Evolutionary conservation across 2,113 vertebrate species (phyloP).

Genomic region (Embiotoca jacksoni): DNA sequence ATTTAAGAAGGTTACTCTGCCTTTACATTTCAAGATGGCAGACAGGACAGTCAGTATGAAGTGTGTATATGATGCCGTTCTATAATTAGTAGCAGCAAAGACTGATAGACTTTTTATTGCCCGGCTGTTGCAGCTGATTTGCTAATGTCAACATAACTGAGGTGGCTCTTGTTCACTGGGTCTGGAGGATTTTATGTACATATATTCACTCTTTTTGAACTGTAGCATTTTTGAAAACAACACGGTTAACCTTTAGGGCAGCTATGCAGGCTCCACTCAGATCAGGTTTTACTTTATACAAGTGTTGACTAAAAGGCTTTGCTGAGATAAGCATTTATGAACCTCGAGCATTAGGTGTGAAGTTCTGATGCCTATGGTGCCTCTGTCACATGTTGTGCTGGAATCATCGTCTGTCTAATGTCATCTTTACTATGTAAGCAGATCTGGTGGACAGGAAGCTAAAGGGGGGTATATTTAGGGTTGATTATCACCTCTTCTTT

Average conservation of each 20-base stretch:
- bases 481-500: slow-evolving; percentile 67
- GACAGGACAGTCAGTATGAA: slow-evolving; percentile 20
- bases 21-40: slow-evolving; percentile 56
- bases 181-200: slow-evolving; percentile 1
- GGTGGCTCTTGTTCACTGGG: slow-evolving; percentile 11
- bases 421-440: slow-evolving; percentile 71
- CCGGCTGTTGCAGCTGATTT: slow-evolving; percentile 50
- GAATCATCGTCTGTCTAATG: slow-evolving; percentile 66
- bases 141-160: slow-evolving; percentile 38
- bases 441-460: slow-evolving; percentile 77
- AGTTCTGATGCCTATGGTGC: slow-evolving; percentile 40
- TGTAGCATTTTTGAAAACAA: not conserved
- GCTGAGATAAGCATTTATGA: not conserved
- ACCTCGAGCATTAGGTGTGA: slow-evolving; percentile 18
- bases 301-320: slow-evolving; percentile 30
- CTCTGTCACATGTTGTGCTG: slow-evolving; percentile 37
- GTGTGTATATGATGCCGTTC: slow-evolving; percentile 67
- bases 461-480: slow-evolving; percentile 76
- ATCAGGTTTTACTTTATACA: not conserved
- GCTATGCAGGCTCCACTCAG: not conserved
- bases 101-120: slow-evolving; percentile 62
- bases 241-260: slow-evolving; percentile 6
- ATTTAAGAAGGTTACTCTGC: slow-evolving; percentile 57
- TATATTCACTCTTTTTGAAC: too few relatives aligned
- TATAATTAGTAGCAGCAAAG: slow-evolving; percentile 73